phyloP scores from a whole-genome alignment of 2,888 invertebrate genomes.

The Synergus gifuensis region DNA sequence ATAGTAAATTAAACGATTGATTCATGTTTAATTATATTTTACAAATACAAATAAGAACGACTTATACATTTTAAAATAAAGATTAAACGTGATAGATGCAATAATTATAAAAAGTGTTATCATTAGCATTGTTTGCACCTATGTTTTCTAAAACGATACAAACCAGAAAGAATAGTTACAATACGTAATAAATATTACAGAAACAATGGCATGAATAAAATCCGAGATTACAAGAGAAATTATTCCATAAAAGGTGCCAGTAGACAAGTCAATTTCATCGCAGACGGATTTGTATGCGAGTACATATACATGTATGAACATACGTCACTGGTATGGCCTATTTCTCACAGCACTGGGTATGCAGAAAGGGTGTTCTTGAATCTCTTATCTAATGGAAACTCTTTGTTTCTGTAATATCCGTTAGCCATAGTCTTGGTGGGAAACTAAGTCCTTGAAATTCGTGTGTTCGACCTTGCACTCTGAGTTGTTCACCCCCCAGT shows the following conservation, averaged over 20 bases:
- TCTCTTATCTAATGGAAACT: conserved; percentile 37
- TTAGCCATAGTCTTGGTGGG: background rate
- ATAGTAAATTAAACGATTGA: background rate
- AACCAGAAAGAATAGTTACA: background rate
- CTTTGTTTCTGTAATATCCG: conserved; percentile 21
- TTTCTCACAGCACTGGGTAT: conserved; percentile 32
- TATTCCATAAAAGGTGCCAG: background rate
- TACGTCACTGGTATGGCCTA: conserved; percentile 23
- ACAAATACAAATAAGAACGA: too few relatives aligned
- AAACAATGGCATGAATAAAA: background rate
- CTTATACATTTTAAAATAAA: too few relatives aligned
- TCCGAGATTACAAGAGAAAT: background rate
- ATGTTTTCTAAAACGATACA: too few relatives aligned
- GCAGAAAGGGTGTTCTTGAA: conserved; percentile 38
- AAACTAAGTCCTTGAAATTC: conserved; percentile 25
- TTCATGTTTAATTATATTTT: too few relatives aligned
- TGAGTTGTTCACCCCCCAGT: background rate
- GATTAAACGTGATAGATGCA: too few relatives aligned
- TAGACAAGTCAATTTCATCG: background rate
- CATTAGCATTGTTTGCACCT: too few relatives aligned
- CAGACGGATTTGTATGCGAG: background rate
- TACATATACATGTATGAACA: background rate
- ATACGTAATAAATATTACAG: background rate
- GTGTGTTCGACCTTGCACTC: background rate
- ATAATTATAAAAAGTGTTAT: too few relatives aligned